phyloP scores from a whole-genome alignment of 2,888 invertebrate species.

The Steromphala cineraria region DNA sequence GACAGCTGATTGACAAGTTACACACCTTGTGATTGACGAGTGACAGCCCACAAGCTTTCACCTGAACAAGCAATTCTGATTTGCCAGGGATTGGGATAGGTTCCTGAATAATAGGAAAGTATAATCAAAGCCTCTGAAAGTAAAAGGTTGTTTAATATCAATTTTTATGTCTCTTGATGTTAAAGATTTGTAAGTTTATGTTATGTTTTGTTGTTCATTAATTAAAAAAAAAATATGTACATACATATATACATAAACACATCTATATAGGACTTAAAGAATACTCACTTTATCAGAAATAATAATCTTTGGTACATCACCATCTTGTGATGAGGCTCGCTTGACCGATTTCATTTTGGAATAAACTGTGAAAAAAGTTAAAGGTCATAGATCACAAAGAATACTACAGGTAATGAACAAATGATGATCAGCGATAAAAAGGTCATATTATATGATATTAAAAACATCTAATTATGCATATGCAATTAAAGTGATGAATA shows the following conservation, averaged over 20 bases:
- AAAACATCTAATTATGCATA: too few relatives aligned
- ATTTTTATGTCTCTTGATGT: too few relatives aligned
- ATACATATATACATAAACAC: background rate
- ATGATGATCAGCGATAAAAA: too few relatives aligned
- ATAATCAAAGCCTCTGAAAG: too few relatives aligned
- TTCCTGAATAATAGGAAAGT: conserved; percentile 40
- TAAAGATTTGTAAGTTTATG: too few relatives aligned
- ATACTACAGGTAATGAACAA: too few relatives aligned
- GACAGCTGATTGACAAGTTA: background rate
- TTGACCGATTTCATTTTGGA: conserved; percentile 14
- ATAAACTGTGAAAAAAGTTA: too few relatives aligned
- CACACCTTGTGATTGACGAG: conserved; percentile 64
- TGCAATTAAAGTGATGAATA: too few relatives aligned
- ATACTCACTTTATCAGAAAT: conserved; percentile 37
- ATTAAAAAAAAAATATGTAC: background rate
- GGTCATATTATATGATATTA: too few relatives aligned
- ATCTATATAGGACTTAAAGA: background rate
- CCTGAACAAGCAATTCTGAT: conserved; percentile 73
- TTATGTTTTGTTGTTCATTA: too few relatives aligned
- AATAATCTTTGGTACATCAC: conserved; percentile 28
- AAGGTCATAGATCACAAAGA: too few relatives aligned
- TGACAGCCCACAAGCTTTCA: conserved; percentile 75
- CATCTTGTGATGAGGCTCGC: background rate
- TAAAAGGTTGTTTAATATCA: too few relatives aligned
- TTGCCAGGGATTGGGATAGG: conserved; percentile 61